Evolutionary conservation across 2,888 invertebrate species (phyloP).

Genomic region (Antheraea assamensis): DNA sequence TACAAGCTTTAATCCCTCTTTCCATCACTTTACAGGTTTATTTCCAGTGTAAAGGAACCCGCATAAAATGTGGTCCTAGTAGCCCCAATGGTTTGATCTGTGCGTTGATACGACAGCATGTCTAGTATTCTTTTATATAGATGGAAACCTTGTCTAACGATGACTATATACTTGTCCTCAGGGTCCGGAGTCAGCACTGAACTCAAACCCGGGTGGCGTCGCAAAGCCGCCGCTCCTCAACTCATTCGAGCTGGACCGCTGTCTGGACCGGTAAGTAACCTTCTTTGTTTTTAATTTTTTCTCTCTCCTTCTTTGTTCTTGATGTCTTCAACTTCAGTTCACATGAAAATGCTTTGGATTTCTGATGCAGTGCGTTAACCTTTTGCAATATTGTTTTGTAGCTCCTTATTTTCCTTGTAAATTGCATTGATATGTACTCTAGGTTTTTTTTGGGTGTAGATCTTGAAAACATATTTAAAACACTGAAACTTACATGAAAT

Average conservation of each 20-base stretch:
- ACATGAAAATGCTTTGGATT: no score
- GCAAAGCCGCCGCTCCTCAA: conserved; percentile 80
- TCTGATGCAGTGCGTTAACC: no score
- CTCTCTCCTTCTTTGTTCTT: not conserved
- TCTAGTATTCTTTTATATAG: not conserved
- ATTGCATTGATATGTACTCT: not conserved
- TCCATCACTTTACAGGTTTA: no score
- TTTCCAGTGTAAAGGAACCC: no score
- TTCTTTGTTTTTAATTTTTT: not conserved
- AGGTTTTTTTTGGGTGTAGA: not conserved
- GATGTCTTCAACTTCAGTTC: no score
- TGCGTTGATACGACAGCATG: no score
- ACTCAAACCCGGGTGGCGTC: conserved; percentile 77
- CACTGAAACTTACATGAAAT: not conserved
- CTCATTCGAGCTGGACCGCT: conserved; percentile 82
- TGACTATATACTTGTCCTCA: conserved; percentile 39
- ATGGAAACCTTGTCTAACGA: not conserved
- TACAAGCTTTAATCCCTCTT: no score
- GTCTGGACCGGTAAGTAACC: conserved; percentile 73
- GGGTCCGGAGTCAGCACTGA: conserved; percentile 81
- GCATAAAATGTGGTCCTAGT: no score
- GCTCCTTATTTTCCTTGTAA: not conserved
- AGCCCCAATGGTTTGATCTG: no score
- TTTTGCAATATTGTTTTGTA: not conserved
- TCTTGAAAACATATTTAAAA: not conserved